Percentiles rank a stretch among this genome's conserved stretches.
Conservation (phyloP, 92 coral and sea anemone species). For the Zoanthus sansibaricus region DNA sequence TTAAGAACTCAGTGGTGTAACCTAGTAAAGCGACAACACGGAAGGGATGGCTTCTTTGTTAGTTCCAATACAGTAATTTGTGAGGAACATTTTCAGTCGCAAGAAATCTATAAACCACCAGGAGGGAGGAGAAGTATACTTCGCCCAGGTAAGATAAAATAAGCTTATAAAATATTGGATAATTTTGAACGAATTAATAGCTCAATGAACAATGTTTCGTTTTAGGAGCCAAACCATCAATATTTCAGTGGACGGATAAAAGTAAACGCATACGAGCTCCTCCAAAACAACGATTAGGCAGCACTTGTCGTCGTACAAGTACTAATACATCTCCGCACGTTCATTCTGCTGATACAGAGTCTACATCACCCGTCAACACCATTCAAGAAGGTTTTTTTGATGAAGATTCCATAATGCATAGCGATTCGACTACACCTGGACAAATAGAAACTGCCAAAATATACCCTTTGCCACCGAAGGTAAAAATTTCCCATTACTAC, state of each 20-base stretch:
- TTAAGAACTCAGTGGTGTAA: slow-evolving; percentile 65
- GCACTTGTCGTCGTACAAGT: slow-evolving; percentile 8
- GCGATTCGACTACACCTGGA: slow-evolving; percentile 16
- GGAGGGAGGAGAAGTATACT: slow-evolving; percentile 1
- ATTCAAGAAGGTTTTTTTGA: slow-evolving; percentile 8
- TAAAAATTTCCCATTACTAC: background rate
- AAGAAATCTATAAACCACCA: slow-evolving; percentile 50
- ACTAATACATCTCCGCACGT: slow-evolving; percentile 12
- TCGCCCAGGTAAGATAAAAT: slow-evolving; percentile 4
- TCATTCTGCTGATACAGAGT: slow-evolving; percentile 1
- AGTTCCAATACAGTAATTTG: slow-evolving; percentile 61
- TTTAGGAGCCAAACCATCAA: slow-evolving; percentile 15
- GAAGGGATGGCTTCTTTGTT: slow-evolving; percentile 65
- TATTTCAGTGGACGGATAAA: slow-evolving; percentile 5
- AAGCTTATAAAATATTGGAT: slow-evolving; percentile 5
- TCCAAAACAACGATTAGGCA: slow-evolving; percentile 11
- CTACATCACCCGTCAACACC: slow-evolving; percentile 13
- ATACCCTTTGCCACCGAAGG: background rate
- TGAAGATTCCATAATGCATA: slow-evolving; percentile 7
- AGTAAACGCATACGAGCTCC: slow-evolving; percentile 9
- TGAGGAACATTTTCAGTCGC: slow-evolving; percentile 50
- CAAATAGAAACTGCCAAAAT: background rate
- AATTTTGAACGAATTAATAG: slow-evolving; percentile 1
- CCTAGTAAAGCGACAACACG: slow-evolving; percentile 61
- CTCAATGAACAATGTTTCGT: slow-evolving; percentile 3